phyloP scores from a whole-genome alignment of 2,113 vertebrate genomes.

The Ranitomeya imitator region DNA sequence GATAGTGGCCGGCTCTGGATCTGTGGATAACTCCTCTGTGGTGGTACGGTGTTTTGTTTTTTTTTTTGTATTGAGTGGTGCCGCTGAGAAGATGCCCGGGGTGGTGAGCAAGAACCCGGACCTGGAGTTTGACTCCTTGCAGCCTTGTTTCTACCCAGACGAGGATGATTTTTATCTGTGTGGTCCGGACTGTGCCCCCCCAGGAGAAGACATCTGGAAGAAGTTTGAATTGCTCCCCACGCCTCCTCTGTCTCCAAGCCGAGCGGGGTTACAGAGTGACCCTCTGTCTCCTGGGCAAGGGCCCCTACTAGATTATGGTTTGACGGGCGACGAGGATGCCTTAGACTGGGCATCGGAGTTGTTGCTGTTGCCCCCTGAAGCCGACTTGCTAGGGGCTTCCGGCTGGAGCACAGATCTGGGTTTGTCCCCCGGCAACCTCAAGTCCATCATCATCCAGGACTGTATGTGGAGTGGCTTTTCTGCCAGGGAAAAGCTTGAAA shows the following conservation, averaged over 20 bases:
- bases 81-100: constrained; percentile 82
- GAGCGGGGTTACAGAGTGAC: constrained; percentile 76
- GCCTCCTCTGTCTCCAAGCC: constrained; percentile 94
- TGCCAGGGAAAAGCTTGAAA: constrained; percentile 90
- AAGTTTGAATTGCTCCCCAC: constrained; percentile 98
- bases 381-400: constrained; percentile 80
- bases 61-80: background rate
- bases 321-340: constrained; percentile 75
- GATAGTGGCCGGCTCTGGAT: background rate
- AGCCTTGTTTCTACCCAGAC: constrained; percentile 97
- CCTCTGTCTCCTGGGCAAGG: constrained; percentile 61
- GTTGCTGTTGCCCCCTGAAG: constrained; percentile 83
- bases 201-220: constrained; percentile 99
- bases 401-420: constrained; percentile 78
- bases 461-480: constrained; percentile 99
- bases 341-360: constrained; percentile 95
- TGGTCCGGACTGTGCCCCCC: constrained; percentile 92
- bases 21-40: constrained; percentile 15
- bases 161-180: constrained; percentile 98
- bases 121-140: constrained; percentile 95
- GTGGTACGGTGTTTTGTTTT: background rate
- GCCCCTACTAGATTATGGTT: constrained; percentile 67
- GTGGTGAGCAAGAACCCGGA: constrained; percentile 92
- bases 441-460: constrained; percentile 94
- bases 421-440: constrained; percentile 81